These are phyloP conservation scores for Ardeotis arabs DNA, from an alignment of 2,113 vertebrate genomes.

Conservation along the genomic window DNA sequence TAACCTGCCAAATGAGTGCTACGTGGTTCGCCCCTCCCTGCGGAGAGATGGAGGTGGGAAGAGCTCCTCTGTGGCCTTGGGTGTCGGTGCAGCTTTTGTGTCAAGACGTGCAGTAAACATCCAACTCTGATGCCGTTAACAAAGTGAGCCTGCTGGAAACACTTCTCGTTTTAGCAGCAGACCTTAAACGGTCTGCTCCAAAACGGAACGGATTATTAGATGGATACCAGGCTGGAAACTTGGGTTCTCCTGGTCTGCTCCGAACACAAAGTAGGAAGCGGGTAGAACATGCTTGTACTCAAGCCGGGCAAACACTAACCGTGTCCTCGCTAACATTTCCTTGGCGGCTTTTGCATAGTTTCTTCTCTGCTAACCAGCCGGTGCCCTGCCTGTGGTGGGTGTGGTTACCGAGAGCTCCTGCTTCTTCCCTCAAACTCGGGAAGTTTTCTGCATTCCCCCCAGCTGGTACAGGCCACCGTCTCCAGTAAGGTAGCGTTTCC, in stretches of 20 bases:
- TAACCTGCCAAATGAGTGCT: constrained; percentile 47
- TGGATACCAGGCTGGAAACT: neutral
- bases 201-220: neutral
- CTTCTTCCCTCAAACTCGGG: neutral
- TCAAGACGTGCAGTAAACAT: constrained; percentile 66
- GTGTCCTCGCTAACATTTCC: constrained; percentile 15
- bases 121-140: constrained; percentile 71
- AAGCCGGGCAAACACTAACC: neutral
- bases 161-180: neutral
- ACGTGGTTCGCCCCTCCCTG: neutral
- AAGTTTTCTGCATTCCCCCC: neutral
- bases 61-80: constrained; percentile 32
- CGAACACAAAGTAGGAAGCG: neutral
- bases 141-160: constrained; percentile 45
- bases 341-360: neutral
- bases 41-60: neutral
- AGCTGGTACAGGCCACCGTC: neutral
- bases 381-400: neutral
- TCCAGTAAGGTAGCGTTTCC: neutral
- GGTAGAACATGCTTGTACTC: neutral
- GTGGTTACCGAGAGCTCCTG: neutral
- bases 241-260: constrained; percentile 3
- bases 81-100: constrained; percentile 18
- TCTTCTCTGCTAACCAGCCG: constrained; percentile 39
- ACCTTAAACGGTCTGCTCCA: neutral